Conservation (phyloP, 2,113 vertebrate genomes). For the Heloderma charlesbogerti region DNA sequence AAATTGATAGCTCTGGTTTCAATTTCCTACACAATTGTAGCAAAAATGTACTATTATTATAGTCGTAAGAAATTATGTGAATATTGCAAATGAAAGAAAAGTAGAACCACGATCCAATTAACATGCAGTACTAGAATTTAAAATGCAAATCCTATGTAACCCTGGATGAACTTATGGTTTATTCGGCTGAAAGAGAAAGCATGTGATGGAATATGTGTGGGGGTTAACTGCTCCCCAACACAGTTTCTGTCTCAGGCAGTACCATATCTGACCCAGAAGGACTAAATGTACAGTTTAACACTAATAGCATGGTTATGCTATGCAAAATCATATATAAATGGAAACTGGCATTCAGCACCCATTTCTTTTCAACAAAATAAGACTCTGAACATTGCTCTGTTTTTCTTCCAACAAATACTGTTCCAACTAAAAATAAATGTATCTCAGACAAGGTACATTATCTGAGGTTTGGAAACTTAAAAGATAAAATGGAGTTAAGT, state of each 20-base stretch:
- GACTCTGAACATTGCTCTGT: background rate
- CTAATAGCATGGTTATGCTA: background rate
- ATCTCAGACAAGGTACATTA: background rate
- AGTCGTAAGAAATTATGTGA: background rate
- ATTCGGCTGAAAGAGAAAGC: background rate
- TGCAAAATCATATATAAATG: background rate
- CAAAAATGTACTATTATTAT: background rate
- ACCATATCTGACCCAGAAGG: background rate
- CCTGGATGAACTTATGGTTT: background rate
- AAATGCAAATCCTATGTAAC: background rate
- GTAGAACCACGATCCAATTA: background rate
- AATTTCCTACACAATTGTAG: fast-evolving
- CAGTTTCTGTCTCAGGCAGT: background rate
- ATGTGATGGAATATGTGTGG: background rate
- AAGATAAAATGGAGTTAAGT: background rate
- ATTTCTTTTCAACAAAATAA: background rate
- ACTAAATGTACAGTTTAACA: background rate
- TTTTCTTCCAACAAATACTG: background rate
- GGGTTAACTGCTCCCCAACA: background rate
- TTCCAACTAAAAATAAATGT: background rate
- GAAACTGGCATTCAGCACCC: background rate
- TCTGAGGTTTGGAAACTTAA: background rate
- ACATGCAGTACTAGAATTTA: background rate
- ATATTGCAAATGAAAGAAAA: background rate
- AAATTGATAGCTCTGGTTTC: background rate